Percentiles rank a stretch among this genome's conserved stretches.
Conservation (phyloP, 2,113 vertebrate species). For the Silurus glanis region DNA sequence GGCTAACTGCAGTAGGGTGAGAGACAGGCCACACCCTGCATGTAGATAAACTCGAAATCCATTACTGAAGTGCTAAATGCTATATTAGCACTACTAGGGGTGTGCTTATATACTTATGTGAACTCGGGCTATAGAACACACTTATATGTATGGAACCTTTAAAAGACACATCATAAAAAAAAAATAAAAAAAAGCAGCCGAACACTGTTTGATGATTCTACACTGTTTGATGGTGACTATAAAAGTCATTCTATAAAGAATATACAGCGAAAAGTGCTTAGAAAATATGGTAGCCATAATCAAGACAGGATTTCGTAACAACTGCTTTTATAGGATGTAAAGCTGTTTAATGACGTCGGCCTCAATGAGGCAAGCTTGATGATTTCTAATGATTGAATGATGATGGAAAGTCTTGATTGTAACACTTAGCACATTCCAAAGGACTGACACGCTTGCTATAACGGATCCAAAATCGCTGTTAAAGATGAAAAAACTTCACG, state of each 20-base stretch:
- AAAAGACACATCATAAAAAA: not conserved
- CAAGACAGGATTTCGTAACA: slow-evolving; percentile 4
- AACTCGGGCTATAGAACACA: slow-evolving; percentile 13
- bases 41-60: slow-evolving; percentile 53
- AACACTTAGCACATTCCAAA: slow-evolving; percentile 23
- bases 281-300: not conserved
- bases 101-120: slow-evolving; percentile 45
- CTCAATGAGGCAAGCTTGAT: slow-evolving; percentile 25
- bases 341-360: not conserved
- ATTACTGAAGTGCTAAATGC: slow-evolving; percentile 47
- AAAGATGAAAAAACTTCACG: slow-evolving; percentile 31
- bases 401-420: slow-evolving; percentile 6
- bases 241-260: not conserved
- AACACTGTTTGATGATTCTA: not conserved
- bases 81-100: slow-evolving; percentile 21
- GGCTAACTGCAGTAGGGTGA: slow-evolving; percentile 53
- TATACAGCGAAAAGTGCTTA: not conserved
- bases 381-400: slow-evolving; percentile 17
- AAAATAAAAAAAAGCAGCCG: not conserved
- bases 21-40: slow-evolving; percentile 47
- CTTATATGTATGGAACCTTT: not conserved
- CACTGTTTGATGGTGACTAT: not conserved
- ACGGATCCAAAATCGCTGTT: slow-evolving; percentile 26
- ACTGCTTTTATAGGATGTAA: not conserved
- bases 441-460: slow-evolving; percentile 5